Evolutionary conservation across 2,888 invertebrate genomes (phyloP).

Genomic region (Bruchidius siliquastri): DNA sequence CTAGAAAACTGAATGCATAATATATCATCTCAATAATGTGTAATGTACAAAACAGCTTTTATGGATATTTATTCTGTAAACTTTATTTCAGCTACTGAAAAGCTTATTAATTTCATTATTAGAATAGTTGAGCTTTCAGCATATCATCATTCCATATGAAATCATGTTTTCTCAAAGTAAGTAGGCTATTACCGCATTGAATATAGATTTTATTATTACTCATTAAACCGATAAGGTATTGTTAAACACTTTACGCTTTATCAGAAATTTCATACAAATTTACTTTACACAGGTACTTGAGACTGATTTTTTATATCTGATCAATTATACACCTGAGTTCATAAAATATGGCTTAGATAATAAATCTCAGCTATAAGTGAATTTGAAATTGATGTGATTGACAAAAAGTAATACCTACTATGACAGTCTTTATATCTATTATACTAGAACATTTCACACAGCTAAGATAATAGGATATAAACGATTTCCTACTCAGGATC

Average conservation of each 20-base stretch:
- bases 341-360: neutral
- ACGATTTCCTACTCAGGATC: too few species aligned
- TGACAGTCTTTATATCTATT: too few species aligned
- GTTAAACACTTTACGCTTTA: neutral
- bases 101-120: too few species aligned
- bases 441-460: too few species aligned
- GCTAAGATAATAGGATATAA: too few species aligned
- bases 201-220: neutral
- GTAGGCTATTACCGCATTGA: neutral
- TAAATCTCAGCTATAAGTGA: neutral
- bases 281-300: neutral
- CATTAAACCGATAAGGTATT: neutral
- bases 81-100: too few species aligned
- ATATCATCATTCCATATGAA: neutral
- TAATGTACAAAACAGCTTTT: too few species aligned
- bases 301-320: neutral
- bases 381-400: neutral
- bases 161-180: neutral
- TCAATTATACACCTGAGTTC: neutral
- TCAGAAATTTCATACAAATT: neutral
- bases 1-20: too few species aligned
- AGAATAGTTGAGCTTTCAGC: too few species aligned
- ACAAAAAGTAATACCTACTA: neutral
- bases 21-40: too few species aligned
- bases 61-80: too few species aligned